phyloP scores from a whole-genome alignment of 2,888 invertebrate genomes.

The Azorinus chamasolen region DNA sequence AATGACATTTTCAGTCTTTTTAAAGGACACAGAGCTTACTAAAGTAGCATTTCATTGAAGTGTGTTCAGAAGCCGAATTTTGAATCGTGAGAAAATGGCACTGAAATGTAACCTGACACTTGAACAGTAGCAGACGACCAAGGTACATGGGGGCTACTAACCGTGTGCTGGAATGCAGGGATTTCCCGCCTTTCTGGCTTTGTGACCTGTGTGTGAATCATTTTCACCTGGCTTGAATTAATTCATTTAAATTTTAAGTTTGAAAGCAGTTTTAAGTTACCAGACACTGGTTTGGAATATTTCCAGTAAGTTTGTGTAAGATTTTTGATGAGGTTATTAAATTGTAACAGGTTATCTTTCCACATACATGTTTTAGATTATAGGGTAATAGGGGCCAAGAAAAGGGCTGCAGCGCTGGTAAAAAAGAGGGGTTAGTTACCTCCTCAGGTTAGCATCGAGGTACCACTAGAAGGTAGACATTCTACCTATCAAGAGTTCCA shows the following conservation, averaged over 20 bases:
- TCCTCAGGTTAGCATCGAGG: slow-evolving; percentile 7
- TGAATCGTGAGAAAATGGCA: slow-evolving; percentile 65
- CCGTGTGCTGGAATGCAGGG: neutral
- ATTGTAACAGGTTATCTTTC: neutral
- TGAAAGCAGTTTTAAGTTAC: too few species aligned
- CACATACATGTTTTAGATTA: neutral
- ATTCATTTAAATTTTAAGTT: too few species aligned
- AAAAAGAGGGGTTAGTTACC: too few species aligned
- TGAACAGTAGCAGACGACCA: slow-evolving; percentile 52
- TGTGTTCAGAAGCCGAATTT: slow-evolving; percentile 17
- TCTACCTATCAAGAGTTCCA: slow-evolving; percentile 54
- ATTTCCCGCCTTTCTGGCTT: neutral
- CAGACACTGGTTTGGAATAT: too few species aligned
- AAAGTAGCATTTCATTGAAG: neutral
- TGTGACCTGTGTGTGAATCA: too few species aligned
- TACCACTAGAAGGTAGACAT: slow-evolving; percentile 7
- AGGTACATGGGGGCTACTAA: slow-evolving; percentile 25
- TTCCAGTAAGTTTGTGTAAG: neutral
- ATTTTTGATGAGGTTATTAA: neutral
- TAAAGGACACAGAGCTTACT: neutral
- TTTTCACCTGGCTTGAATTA: too few species aligned
- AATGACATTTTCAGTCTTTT: neutral
- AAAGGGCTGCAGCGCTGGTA: neutral
- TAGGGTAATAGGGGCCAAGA: neutral
- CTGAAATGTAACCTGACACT: slow-evolving; percentile 57